Conservation (phyloP, 2,113 vertebrate species). For the Thymallus thymallus region DNA sequence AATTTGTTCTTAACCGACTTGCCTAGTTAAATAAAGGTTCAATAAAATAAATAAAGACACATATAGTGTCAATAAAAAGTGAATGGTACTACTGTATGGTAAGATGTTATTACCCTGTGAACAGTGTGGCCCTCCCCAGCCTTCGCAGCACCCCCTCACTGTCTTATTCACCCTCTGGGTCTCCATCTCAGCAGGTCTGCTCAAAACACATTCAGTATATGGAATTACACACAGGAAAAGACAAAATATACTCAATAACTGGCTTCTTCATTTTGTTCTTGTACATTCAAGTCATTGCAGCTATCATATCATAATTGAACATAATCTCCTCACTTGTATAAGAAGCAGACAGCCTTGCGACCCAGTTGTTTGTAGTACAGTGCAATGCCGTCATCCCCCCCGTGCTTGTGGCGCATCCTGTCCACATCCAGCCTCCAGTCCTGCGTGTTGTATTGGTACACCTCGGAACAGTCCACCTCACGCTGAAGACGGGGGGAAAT, state of each 20-base stretch:
- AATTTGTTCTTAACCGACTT: too few relatives aligned
- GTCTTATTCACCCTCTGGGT: constrained; percentile 72
- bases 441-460: constrained; percentile 79
- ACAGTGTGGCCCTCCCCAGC: constrained; percentile 82
- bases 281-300: background rate
- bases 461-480: constrained; percentile 74
- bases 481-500: constrained; percentile 75
- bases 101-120: constrained; percentile 71
- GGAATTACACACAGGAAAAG: background rate
- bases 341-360: constrained; percentile 66
- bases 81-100: background rate
- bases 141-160: constrained; percentile 78
- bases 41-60: too few relatives aligned
- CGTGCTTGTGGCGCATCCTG: constrained; percentile 61
- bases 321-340: constrained; percentile 83
- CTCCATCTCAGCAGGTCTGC: constrained; percentile 74
- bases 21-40: too few relatives aligned
- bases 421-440: constrained; percentile 82
- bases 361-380: constrained; percentile 62
- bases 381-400: constrained; percentile 61
- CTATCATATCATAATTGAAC: background rate
- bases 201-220: constrained; percentile 2
- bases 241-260: background rate
- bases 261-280: background rate
- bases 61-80: background rate